Evolutionary conservation across 2,797 vertebrate species (phyloP).

Genomic region (Lemur catta): DNA sequence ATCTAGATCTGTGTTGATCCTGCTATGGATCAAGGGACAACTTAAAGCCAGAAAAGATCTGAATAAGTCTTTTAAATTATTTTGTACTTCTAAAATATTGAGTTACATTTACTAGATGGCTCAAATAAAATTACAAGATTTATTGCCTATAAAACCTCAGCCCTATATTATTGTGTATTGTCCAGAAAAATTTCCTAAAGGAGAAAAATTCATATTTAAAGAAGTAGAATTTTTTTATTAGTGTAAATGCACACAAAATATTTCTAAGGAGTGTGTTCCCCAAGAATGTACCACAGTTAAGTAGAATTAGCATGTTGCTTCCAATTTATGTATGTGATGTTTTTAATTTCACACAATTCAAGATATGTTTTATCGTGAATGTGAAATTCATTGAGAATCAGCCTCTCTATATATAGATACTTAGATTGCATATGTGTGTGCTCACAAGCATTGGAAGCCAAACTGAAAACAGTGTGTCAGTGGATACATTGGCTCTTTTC

Average conservation of each 20-base stretch:
- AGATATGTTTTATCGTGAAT: not conserved
- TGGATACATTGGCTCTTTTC: not conserved
- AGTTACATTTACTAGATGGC: conserved; percentile 15
- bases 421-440: not conserved
- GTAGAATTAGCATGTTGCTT: not conserved
- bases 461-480: not conserved
- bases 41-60: conserved; percentile 47
- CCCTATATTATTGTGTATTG: not conserved
- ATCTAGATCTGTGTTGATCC: conserved; percentile 49
- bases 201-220: not conserved
- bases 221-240: not conserved
- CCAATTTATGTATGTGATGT: not conserved
- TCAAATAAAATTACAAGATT: conserved; percentile 49
- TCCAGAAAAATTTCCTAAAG: not conserved
- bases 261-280: not conserved
- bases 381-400: not conserved
- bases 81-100: conserved; percentile 35
- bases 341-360: not conserved
- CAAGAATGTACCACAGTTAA: not conserved
- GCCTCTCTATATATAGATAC: not conserved
- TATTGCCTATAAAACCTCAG: not conserved
- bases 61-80: conserved; percentile 50
- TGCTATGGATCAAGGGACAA: conserved; percentile 33
- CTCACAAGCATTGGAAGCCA: not conserved
- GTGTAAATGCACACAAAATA: not conserved